Base-by-base conservation (phyloP, 2,797 vertebrate species). In the Huso huso region DNA sequence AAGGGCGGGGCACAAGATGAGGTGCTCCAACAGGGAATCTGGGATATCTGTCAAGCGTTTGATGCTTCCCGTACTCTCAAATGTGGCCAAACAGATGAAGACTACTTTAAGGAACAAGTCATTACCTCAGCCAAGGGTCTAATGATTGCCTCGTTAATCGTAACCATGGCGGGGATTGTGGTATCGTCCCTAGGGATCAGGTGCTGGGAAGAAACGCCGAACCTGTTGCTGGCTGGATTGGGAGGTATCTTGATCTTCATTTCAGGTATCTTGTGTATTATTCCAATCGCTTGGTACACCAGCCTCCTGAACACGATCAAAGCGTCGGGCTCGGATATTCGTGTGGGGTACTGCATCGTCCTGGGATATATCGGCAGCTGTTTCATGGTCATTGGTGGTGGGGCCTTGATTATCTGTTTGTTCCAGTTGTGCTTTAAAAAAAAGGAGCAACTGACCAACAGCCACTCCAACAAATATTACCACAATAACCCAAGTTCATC, bases 301-400 rank as follows among this genome's bases (percentile, higher is more conserved):
- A 69, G 90, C 37, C 68, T 86, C n/a, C 57, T 95, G 8, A 8
- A 18, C 0, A 23, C 70, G 0, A 68, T 94, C 66, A 55, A 86
- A 0, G 59, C 83, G 0, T 0, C 9, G 0, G 48, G 0, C 12
- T 48, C 50, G 0, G 13, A 15, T 0, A 67, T 89, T 60, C 51
- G 3, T 0, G 91, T 86, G 1, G 89, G 93, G 23, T 99, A 95
- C 78, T 88, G 90, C 82, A 84, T 97, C 74, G 76, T 97, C 8
- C 81, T 99, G 65, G 94, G 92, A 68, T 97, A 88, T 82, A 84
- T 99, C 64, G 96, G 94, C 18, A 93, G 93, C 61, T 94, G 95
- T 53, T 76, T 98, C 63, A 89, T 95, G 75, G 69, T 98, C 8
- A 5, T 95, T 8, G 94, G 82, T 0, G 96, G 95, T 9, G 67